Percentiles rank a stretch among this genome's conserved stretches.
Conservation (phyloP, 2,888 invertebrate species). For the Coleophora flavipennella region DNA sequence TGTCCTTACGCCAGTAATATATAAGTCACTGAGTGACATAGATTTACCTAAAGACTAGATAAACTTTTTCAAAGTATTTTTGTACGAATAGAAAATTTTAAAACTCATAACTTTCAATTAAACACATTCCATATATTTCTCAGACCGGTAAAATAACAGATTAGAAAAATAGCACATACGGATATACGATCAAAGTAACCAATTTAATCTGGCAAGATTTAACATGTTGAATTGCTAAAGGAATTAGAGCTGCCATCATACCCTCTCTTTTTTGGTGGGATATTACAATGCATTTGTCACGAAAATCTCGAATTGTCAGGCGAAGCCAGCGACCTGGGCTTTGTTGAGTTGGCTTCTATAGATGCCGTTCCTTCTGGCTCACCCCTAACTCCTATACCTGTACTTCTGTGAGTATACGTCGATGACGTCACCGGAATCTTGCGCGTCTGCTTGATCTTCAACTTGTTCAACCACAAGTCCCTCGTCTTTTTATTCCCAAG, state of each 20-base stretch:
- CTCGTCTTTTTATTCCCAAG: constrained; percentile 73
- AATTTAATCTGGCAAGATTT: constrained; percentile 4
- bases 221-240: constrained; percentile 14
- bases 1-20: no score
- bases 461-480: constrained; percentile 65
- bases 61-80: no score
- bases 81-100: no score
- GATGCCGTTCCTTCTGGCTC: constrained; percentile 27
- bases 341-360: constrained; percentile 42
- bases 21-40: no score
- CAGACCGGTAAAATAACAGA: no score
- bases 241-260: constrained; percentile 15
- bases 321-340: constrained; percentile 46
- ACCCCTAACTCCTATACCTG: constrained; percentile 29
- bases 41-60: no score
- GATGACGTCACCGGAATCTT: constrained; percentile 64
- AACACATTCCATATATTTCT: no score
- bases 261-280: constrained; percentile 14
- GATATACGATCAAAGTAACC: no score
- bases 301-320: constrained; percentile 57
- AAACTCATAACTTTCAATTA: no score
- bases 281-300: constrained; percentile 34
- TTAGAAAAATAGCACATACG: no score
- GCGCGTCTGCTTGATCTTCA: constrained; percentile 60
- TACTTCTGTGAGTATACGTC: constrained; percentile 52